Conservation (phyloP, 2,113 vertebrate species). For the Phyllopteryx taeniolatus region DNA sequence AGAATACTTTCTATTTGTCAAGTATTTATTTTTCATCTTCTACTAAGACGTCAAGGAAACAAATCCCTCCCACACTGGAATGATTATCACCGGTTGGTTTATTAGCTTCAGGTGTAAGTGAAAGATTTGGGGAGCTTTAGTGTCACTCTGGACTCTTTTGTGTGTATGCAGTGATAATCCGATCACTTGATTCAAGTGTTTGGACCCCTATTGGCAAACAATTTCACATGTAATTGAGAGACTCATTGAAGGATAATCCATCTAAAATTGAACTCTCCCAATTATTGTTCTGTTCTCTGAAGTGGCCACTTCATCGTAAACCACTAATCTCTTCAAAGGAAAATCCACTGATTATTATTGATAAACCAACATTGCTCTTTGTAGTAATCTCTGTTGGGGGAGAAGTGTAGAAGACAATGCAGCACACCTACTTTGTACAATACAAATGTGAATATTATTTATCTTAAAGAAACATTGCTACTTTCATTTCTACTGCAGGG, state of each 20-base stretch:
- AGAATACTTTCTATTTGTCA: slow-evolving; percentile 42
- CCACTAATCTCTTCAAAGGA: neutral
- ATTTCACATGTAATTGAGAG: slow-evolving; percentile 10
- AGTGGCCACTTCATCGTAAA: slow-evolving; percentile 24
- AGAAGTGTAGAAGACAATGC: neutral
- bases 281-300: slow-evolving; percentile 19
- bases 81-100: neutral
- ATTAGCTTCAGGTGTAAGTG: slow-evolving; percentile 1
- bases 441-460: no score
- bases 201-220: neutral
- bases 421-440: neutral
- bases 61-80: neutral
- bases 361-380: neutral
- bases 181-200: slow-evolving; percentile 43
- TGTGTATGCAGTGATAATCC: slow-evolving; percentile 26
- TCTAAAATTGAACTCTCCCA: slow-evolving; percentile 28
- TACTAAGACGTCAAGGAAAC: neutral
- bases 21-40: slow-evolving; percentile 12
- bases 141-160: neutral
- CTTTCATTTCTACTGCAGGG: no score
- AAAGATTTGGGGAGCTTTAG: slow-evolving; percentile 5
- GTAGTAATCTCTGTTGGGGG: neutral
- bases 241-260: slow-evolving; percentile 28
- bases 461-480: no score
- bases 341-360: slow-evolving; percentile 14